These are phyloP conservation scores for Caenorhabditis briggsae DNA, from an alignment of 1,140 invertebrate species.

Conservation along the genomic window DNA sequence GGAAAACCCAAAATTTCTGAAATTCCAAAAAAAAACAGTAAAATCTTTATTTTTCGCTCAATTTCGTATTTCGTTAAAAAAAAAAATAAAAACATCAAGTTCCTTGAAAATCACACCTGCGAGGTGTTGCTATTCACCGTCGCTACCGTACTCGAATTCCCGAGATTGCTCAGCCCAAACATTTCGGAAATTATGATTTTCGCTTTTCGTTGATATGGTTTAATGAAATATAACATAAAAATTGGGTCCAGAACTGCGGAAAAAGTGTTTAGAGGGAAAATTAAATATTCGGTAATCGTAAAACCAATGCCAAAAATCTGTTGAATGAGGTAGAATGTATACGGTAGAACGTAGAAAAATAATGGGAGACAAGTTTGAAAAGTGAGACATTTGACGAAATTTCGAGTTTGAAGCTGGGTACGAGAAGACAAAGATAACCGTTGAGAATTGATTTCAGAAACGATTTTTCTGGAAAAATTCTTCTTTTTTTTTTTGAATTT, in stretches of 20 bases:
- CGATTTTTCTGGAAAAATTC: constrained; percentile 18
- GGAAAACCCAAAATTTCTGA: too few species aligned
- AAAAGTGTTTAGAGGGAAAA: constrained; percentile 22
- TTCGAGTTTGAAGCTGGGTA: constrained; percentile 15
- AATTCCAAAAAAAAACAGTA: too few species aligned
- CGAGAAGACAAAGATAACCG: not conserved
- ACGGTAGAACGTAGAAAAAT: constrained; percentile 6
- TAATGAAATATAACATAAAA: constrained; percentile 18
- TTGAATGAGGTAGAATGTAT: not conserved
- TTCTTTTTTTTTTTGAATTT: not conserved
- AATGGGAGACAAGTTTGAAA: constrained; percentile 3
- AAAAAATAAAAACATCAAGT: too few species aligned
- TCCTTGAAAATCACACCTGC: not conserved
- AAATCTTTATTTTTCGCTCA: too few species aligned
- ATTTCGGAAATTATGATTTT: not conserved
- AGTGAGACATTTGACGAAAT: constrained; percentile 5
- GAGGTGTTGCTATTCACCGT: not conserved
- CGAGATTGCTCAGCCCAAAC: not conserved
- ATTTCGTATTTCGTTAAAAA: too few species aligned
- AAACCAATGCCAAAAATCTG: not conserved
- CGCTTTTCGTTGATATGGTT: constrained; percentile 10
- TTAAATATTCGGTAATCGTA: not conserved
- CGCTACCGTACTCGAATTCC: not conserved
- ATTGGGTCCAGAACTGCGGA: constrained; percentile 4
- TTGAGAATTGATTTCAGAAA: not conserved